Base-by-base conservation (phyloP, 92 coral and sea anemone genomes). In the Heliopora coerulea region DNA sequence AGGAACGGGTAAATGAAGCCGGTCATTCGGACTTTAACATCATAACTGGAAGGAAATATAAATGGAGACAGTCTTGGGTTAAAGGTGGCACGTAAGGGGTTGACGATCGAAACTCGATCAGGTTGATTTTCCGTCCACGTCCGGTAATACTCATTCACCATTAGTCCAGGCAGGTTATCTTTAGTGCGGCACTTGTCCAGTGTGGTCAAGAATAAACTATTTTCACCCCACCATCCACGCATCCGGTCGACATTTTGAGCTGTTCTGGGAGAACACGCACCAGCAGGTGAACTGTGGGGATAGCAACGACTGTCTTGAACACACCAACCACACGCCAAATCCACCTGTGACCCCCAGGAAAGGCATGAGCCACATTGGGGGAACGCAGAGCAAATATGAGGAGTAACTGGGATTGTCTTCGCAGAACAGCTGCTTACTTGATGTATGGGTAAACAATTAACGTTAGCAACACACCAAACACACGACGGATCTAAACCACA, bases 291-390 rank as follows among this genome's bases (percentile, higher is more conserved):
- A 9, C 52, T 60, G 0, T 0, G 67, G 2, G 91, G 89, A 78
- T 95, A 95, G 69, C 99, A 95, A 27, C 73, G 84, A 62, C 99
- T 82, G 73, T 95, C 99, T 79, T 95, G 96, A 2, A 95, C 96
- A 62, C 99, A 95, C 99, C 99, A 95, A 27, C 96, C 96, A 74
- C 99, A 95, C 18, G 61, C 56, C 0, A 81, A 67, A 17, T 74
- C 49, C 21, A 49, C 59, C 12, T 73, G 86, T 6, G 79, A 62
- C 14, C 86, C 85, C 96, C 88, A 86, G 0, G 81, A 54, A 26
- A 95, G 68, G 60, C 99, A 95, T 44, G 91, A 37, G 0, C 42
- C 69, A 82, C 99, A 95, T 48, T 80, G 88, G 8, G 35, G 28
- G 64, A 62, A 82, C 5, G 59, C 72, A 21, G 79, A 78, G 82